These are phyloP conservation scores for Pachyramphus minor DNA, from an alignment of 2,113 vertebrate genomes.

Conservation along the genomic window DNA sequence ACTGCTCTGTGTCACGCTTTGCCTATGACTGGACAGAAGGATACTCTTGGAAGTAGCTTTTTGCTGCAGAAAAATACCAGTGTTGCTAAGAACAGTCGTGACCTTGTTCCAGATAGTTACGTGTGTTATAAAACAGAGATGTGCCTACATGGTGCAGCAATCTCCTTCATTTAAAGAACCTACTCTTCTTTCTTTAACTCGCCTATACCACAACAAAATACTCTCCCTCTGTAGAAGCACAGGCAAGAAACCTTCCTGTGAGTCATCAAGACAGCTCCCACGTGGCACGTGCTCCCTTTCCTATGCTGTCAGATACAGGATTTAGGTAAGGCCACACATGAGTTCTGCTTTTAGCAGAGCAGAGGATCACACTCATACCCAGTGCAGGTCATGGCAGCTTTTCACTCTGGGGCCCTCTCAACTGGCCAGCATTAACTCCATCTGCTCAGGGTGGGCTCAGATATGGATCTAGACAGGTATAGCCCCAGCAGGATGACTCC, in stretches of 20 bases:
- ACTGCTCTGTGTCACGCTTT: background rate
- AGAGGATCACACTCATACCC: background rate
- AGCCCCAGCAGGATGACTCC: background rate
- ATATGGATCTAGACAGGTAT: background rate
- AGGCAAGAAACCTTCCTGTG: background rate
- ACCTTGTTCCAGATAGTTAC: background rate
- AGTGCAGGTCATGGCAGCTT: background rate
- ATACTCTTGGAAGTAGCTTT: background rate
- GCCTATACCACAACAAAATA: background rate
- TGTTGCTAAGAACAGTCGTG: background rate
- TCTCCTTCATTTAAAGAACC: background rate
- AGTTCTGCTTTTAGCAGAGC: background rate
- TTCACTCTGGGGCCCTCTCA: background rate
- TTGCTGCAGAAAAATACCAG: background rate
- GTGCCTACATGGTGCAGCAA: background rate
- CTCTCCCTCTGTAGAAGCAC: background rate
- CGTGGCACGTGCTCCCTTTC: background rate
- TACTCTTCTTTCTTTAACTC: background rate
- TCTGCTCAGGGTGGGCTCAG: background rate
- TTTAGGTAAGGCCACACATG: background rate
- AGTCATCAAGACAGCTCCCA: background rate
- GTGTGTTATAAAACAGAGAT: background rate
- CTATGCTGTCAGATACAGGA: background rate
- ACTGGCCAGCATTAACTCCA: background rate
- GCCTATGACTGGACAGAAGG: background rate